Evolutionary conservation across 2,797 vertebrate genomes (phyloP).

Genomic region (Platyrinchus mystaceus): DNA sequence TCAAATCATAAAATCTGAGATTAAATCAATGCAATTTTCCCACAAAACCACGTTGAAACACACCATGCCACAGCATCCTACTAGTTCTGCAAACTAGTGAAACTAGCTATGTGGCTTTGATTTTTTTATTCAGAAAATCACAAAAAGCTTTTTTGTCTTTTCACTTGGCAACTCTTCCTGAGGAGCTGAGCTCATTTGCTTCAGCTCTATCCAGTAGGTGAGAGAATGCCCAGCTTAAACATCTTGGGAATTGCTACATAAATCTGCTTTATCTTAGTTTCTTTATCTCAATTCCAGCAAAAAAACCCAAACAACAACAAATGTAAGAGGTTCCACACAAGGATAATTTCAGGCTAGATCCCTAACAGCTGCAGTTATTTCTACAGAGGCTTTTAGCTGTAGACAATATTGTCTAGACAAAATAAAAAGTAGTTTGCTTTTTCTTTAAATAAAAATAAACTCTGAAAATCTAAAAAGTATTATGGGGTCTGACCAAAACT

Average conservation of each 20-base stretch:
- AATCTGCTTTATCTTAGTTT: background rate
- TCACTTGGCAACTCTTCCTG: background rate
- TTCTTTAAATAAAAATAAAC: conserved; percentile 37
- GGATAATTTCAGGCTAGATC: background rate
- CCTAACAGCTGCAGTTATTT: background rate
- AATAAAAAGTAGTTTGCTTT: conserved; percentile 40
- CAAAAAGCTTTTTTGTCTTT: background rate
- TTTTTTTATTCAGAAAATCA: background rate
- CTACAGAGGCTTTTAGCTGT: conserved; percentile 18
- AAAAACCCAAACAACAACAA: no score
- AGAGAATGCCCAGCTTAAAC: background rate
- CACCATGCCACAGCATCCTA: background rate
- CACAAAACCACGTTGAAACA: background rate
- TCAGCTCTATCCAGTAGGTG: background rate
- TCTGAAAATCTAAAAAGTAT: background rate
- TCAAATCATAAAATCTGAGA: conserved; percentile 24
- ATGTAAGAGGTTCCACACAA: background rate
- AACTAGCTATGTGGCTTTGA: background rate
- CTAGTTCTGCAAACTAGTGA: background rate
- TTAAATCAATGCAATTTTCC: conserved; percentile 1
- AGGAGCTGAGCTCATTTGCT: background rate
- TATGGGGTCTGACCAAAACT: conserved; percentile 18
- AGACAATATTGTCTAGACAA: conserved; percentile 49
- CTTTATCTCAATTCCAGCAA: background rate
- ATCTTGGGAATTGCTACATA: background rate